Evolutionary conservation across 2,888 invertebrate genomes (phyloP).

Genomic region (Oeneis ivallda): DNA sequence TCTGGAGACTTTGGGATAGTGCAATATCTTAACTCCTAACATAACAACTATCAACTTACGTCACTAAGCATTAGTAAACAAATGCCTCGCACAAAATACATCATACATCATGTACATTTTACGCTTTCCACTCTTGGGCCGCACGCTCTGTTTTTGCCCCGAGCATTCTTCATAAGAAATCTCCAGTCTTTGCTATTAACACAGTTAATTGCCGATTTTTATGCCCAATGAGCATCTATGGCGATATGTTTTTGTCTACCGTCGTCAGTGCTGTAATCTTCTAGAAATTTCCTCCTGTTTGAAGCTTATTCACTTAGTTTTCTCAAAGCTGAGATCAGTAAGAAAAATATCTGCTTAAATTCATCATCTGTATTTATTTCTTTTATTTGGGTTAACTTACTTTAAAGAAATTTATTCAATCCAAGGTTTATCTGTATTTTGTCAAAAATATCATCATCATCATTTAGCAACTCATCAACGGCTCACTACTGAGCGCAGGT

Average conservation of each 20-base stretch:
- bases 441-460: no score
- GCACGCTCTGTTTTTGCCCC: constrained; percentile 59
- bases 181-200: constrained; percentile 56
- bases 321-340: no score
- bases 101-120: constrained; percentile 48
- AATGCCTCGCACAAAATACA: constrained; percentile 37
- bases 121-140: constrained; percentile 73
- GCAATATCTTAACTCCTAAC: neutral
- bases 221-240: constrained; percentile 55
- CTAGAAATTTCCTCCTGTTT: constrained; percentile 20
- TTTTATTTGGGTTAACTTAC: no score
- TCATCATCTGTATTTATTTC: no score
- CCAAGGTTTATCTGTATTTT: no score
- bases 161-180: constrained; percentile 73
- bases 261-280: constrained; percentile 32
- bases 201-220: constrained; percentile 69
- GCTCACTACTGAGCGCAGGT: no score
- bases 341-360: no score
- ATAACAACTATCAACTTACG: constrained; percentile 10
- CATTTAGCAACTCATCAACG: no score
- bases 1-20: neutral
- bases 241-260: constrained; percentile 41
- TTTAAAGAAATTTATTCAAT: no score
- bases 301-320: no score
- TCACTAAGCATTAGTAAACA: constrained; percentile 29